Conservation (phyloP, 2,113 vertebrate genomes). For the Xiphophorus maculatus region DNA sequence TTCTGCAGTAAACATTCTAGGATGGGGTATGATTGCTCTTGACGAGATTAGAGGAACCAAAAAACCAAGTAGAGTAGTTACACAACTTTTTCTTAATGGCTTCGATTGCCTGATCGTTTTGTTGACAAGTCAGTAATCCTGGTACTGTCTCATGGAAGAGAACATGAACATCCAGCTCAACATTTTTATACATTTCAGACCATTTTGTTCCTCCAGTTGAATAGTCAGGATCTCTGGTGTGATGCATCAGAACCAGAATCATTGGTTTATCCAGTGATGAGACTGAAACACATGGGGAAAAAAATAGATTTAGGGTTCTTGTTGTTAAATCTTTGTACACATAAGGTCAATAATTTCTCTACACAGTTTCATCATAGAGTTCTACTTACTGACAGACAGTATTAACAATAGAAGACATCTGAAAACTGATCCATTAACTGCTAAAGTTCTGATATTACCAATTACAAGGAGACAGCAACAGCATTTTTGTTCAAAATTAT, state of each 20-base stretch:
- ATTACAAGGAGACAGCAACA: background rate
- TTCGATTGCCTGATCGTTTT: background rate
- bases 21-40: no score
- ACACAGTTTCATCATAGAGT: background rate
- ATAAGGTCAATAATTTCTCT: background rate
- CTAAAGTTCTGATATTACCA: background rate
- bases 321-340: background rate
- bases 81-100: background rate
- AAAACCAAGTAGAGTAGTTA: no score
- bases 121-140: background rate
- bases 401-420: no score
- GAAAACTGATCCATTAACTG: no score
- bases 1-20: no score
- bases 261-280: background rate
- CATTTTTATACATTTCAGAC: background rate
- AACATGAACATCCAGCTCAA: background rate
- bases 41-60: no score
- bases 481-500: no score
- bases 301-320: no score
- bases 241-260: conserved; percentile 9
- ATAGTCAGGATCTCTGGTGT: background rate
- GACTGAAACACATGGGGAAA: background rate
- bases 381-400: no score
- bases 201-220: background rate
- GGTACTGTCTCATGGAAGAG: background rate